Base-by-base conservation (phyloP, 2,113 vertebrate genomes). In the Andinoacara biseriatus region DNA sequence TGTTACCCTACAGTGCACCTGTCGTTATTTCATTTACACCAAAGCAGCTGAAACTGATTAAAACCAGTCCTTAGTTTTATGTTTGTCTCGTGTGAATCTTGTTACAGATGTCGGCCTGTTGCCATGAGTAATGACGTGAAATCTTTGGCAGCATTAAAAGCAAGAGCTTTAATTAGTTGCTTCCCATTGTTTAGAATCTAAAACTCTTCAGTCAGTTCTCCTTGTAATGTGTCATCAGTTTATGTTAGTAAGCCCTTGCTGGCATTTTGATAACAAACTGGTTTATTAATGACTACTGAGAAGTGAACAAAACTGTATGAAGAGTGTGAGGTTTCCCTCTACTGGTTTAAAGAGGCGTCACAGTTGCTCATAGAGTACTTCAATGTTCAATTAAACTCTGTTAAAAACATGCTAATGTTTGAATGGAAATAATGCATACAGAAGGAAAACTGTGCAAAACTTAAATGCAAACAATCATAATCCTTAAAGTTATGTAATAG, bases 121-220 rank as follows among this genome's bases (percentile, higher is more conserved):
- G 33, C 6, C 26, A 26, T 31, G 31, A 31, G 31, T 31, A 22
- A 15, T 63, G 61, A 22, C 22, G 35, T 62, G n/a, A 62, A 38
- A 2, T 10, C 60, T 62, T 62, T 38, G 35, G 20, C 33, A 38
- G 38, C 35, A 62, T 62, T 38, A 62, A 61, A 61, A 0, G 59
- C 29, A 33, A 33, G 17, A 33, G 0, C 59, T 61, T 20, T 1
- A 20, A 33, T 61, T 33, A 33, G 20, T 33, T 33, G 11, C 33
- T 61, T 33, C 59, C 29, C 20, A 18, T 0, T 31, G 29, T 29
- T 17, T 57, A 3, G 1, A 0, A 46, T 33, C 17, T 0, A 61
- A 61, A 61, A 33, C 29, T 9, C 33, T 20, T 61, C 29, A 61
- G 59, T 29, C 33, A 61, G 18, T 33, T 61, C 26, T 59, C 14